phyloP scores from a whole-genome alignment of 2,113 vertebrate species.

The Aldabrachelys gigantea region DNA sequence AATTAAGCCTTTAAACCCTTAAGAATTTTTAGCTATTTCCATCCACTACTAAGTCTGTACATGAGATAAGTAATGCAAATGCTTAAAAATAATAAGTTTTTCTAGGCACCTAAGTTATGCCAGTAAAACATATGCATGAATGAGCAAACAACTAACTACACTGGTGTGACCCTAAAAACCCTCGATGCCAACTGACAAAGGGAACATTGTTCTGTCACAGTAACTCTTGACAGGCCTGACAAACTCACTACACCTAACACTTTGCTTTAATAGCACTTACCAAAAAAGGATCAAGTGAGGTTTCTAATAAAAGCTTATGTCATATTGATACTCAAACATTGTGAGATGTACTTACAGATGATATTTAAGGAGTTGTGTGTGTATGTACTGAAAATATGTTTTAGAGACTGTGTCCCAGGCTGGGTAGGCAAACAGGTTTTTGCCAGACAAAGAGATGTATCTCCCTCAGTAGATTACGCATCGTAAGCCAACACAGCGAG shows the following conservation, averaged over 20 bases:
- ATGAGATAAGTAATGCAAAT: not conserved
- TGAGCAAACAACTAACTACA: not conserved
- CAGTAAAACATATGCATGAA: not conserved
- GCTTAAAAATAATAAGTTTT: not conserved
- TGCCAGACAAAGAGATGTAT: not conserved
- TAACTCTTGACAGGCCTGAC: not conserved
- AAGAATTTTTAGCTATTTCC: conserved; percentile 50
- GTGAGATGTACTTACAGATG: not conserved
- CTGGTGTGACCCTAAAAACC: not conserved
- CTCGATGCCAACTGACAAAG: not conserved
- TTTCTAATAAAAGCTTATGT: not conserved
- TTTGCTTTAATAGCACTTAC: not conserved
- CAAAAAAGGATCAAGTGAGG: not conserved
- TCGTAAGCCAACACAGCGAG: not conserved
- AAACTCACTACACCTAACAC: not conserved
- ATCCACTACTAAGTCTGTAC: not conserved
- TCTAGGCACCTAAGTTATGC: not conserved
- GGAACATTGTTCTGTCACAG: not conserved
- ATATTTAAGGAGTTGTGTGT: not conserved
- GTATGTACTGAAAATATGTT: not conserved
- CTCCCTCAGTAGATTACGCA: not conserved
- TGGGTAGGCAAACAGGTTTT: not conserved
- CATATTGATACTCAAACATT: not conserved
- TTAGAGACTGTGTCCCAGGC: not conserved
- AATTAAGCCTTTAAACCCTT: conserved; percentile 51